A percentile compares a stretch with the other conserved stretches of the same genome.
Conservation (phyloP, 2,888 invertebrate genomes). For the Dasysyrphus albostriatus region DNA sequence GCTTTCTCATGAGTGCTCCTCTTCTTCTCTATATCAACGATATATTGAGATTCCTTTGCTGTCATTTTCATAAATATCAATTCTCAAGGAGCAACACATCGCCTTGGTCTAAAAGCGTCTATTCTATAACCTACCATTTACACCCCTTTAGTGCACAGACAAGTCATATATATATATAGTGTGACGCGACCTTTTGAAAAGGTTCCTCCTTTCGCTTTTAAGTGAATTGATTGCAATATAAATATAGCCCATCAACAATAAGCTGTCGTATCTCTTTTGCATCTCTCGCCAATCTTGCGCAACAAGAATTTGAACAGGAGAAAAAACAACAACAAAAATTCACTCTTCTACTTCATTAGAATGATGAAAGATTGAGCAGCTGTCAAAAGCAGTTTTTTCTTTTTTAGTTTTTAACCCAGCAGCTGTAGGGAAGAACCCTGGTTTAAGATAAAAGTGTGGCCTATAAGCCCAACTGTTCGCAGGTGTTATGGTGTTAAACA, state of each 20-base stretch:
- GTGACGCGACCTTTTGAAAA: slow-evolving; percentile 3
- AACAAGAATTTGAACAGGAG: slow-evolving; percentile 1
- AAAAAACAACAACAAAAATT: slow-evolving; percentile 4
- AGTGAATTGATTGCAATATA: slow-evolving; percentile 47
- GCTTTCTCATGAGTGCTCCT: slow-evolving; percentile 17
- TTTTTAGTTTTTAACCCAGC: not conserved
- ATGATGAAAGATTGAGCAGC: slow-evolving; percentile 41
- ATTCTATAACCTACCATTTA: not conserved
- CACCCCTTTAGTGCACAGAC: not conserved
- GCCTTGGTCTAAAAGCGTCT: not conserved
- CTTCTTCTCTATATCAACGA: not conserved
- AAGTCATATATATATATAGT: not conserved
- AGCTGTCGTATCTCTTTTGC: slow-evolving; percentile 17
- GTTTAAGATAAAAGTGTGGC: not conserved
- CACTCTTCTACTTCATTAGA: slow-evolving; percentile 12
- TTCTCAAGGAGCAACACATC: not conserved
- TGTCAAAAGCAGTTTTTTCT: slow-evolving; percentile 29
- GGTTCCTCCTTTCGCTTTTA: not conserved
- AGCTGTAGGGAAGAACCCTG: not conserved
- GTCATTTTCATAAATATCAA: slow-evolving; percentile 21
- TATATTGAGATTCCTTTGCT: slow-evolving; percentile 20
- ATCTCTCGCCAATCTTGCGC: slow-evolving; percentile 22
- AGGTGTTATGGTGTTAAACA: slow-evolving; percentile 38
- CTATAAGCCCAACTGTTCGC: slow-evolving; percentile 22
- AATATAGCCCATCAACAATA: slow-evolving; percentile 39